Conservation (phyloP, 2,888 invertebrate genomes). For the Phytoseiulus persimilis region DNA sequence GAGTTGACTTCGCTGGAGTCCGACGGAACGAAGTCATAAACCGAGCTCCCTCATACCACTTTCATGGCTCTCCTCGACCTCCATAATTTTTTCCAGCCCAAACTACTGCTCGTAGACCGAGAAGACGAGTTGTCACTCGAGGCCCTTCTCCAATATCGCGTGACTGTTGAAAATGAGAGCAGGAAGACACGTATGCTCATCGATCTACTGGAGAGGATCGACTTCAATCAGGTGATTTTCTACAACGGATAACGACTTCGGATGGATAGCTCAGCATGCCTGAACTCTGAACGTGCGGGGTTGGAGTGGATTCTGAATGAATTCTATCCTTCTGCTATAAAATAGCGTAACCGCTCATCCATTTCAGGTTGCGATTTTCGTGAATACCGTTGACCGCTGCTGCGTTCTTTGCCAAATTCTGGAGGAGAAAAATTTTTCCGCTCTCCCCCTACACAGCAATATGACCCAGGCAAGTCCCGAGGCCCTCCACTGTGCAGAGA, state of each 20-base stretch:
- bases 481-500: too few species aligned
- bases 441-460: not conserved
- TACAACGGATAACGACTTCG: too few species aligned
- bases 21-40: too few species aligned
- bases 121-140: not conserved
- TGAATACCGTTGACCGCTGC: not conserved
- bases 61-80: too few species aligned
- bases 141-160: not conserved
- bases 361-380: constrained; percentile 9
- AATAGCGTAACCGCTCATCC: too few species aligned
- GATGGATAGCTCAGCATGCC: too few species aligned
- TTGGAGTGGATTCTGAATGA: too few species aligned
- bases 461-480: constrained; percentile 20
- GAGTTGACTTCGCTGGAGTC: too few species aligned
- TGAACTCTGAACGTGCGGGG: too few species aligned
- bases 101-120: not conserved
- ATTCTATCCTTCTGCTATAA: too few species aligned
- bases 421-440: not conserved
- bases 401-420: not conserved
- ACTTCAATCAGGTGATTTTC: constrained; percentile 13
- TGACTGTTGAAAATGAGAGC: not conserved
- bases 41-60: too few species aligned
- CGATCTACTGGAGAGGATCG: constrained; percentile 18
- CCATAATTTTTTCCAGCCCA: not conserved
- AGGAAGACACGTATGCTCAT: not conserved